Evolutionary conservation across 2,113 vertebrate species (phyloP), one percentile per base, ranked within the genome.

Genomic region (Pyxicephalus adspersus): DNA sequence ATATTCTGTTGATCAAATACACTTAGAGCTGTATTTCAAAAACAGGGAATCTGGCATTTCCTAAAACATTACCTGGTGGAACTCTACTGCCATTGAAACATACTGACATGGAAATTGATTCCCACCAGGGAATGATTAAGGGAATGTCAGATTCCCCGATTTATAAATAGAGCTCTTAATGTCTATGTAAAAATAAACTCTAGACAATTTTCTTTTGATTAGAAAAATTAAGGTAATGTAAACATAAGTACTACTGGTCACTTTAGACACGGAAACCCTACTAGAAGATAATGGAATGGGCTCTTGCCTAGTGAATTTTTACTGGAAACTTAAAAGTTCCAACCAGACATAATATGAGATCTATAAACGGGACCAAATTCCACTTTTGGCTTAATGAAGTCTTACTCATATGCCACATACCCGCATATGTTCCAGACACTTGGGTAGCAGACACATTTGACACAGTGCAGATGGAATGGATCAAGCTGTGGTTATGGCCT

Each of bases 341-440:
- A 74, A 60, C 54, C 71, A 74, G 71, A 58, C 71, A 74, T 74
- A 74, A 74, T 74, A 74, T 34, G n/a, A 74, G 71, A 60, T 74
- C 71, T 74, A 74, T 74, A 74, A 74, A 74, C n/a, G 71, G 71
- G 52, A 74, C 71, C 28, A 74, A 58, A 74, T 45, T 74, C 29
- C 54, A 58, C 54, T 58, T 74, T 74, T n/a, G 28, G 55, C 29
- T 74, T 74, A 74, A 64, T 76, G 50, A 64, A 51, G 73, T 64
- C 75, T 77, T 77, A 65, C 61, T 77, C 61, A 77, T 65, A 77
- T 77, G 75, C 61, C 75, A 77, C 75, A 65, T 77, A 64, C 75
- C 58, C 60, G 50, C 61, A 64, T 34, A 29, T 52, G 45, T 65
- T 64, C 75, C 75, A 77, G 75, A 77, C 50, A 26, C 45, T 50